A percentile compares a stretch with the other conserved stretches of the same genome.
Evolutionary conservation across 2,888 invertebrate species (phyloP).

Genomic region (Biston betularia): DNA sequence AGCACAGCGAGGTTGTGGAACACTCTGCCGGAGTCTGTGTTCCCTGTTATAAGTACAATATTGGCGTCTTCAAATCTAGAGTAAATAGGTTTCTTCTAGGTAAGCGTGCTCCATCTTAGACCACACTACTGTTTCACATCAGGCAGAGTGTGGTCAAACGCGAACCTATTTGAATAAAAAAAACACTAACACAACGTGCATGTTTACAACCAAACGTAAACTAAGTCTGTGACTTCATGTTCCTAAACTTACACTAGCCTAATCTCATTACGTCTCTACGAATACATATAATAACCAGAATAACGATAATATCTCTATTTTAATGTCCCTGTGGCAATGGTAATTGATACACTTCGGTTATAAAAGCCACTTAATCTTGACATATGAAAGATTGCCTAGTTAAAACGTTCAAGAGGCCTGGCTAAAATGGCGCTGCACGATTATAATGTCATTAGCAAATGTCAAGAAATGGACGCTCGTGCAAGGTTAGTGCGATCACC

Average conservation of each 20-base stretch:
- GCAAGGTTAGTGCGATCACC: conserved; percentile 55
- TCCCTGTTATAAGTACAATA: too few species aligned
- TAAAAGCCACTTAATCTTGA: conserved; percentile 43
- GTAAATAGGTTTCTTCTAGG: too few species aligned
- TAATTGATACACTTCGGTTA: conserved; percentile 35
- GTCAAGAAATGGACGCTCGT: conserved; percentile 55
- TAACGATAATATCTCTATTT: conserved; percentile 58
- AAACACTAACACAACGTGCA: neutral
- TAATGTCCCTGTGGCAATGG: conserved; percentile 41
- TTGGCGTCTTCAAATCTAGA: too few species aligned
- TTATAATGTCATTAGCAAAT: conserved; percentile 73
- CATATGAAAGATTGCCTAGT: conserved; percentile 32
- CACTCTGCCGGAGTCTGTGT: too few species aligned
- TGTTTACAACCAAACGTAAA: neutral
- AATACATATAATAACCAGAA: conserved; percentile 50
- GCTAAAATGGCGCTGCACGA: conserved; percentile 46
- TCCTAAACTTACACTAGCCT: neutral
- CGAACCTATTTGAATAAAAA: too few species aligned
- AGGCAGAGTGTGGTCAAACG: too few species aligned
- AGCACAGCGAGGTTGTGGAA: too few species aligned
- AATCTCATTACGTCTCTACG: conserved; percentile 50
- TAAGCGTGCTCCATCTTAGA: too few species aligned
- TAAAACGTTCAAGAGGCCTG: conserved; percentile 23
- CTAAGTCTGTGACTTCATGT: neutral
- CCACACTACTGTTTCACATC: too few species aligned